phyloP scores from a whole-genome alignment of 2,888 invertebrate genomes.

The Diarsia dahlii region DNA sequence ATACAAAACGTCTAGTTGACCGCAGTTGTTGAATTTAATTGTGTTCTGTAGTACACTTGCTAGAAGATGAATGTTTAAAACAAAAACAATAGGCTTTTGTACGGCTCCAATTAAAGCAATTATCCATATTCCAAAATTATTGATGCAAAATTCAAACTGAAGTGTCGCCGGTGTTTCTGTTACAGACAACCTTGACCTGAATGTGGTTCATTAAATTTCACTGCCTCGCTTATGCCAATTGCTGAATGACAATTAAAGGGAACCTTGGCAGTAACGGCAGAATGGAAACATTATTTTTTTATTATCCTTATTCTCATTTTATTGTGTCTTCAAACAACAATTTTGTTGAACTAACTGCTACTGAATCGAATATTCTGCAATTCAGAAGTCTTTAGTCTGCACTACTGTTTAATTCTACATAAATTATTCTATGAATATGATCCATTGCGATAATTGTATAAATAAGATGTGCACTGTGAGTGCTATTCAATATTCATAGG shows the following conservation, averaged over 20 bases:
- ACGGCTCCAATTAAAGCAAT: slow-evolving; percentile 58
- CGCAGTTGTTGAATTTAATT: slow-evolving; percentile 21
- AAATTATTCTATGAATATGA: slow-evolving; percentile 10
- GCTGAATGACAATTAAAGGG: slow-evolving; percentile 84
- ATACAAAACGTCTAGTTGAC: slow-evolving; percentile 9
- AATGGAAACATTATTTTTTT: slow-evolving; percentile 76
- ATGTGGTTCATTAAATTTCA: slow-evolving; percentile 85
- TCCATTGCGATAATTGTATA: slow-evolving; percentile 8
- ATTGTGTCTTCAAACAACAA: slow-evolving; percentile 72
- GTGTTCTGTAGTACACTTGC: slow-evolving; percentile 29
- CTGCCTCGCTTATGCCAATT: slow-evolving; percentile 82
- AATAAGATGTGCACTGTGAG: slow-evolving; percentile 19
- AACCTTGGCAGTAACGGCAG: slow-evolving; percentile 76
- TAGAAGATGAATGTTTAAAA: slow-evolving; percentile 50
- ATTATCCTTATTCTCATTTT: slow-evolving; percentile 76
- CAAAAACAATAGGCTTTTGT: slow-evolving; percentile 54
- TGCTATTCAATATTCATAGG: slow-evolving; percentile 51
- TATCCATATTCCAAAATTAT: slow-evolving; percentile 64
- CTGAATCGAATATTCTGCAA: slow-evolving; percentile 34
- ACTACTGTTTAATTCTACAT: slow-evolving; percentile 2
- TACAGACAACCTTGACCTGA: slow-evolving; percentile 82
- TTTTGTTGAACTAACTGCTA: slow-evolving; percentile 56
- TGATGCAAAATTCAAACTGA: slow-evolving; percentile 63
- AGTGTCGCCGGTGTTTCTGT: slow-evolving; percentile 65
- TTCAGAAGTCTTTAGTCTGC: neutral